phyloP scores from a whole-genome alignment of 2,888 invertebrate species.

The Drosophila subsilvestris region DNA sequence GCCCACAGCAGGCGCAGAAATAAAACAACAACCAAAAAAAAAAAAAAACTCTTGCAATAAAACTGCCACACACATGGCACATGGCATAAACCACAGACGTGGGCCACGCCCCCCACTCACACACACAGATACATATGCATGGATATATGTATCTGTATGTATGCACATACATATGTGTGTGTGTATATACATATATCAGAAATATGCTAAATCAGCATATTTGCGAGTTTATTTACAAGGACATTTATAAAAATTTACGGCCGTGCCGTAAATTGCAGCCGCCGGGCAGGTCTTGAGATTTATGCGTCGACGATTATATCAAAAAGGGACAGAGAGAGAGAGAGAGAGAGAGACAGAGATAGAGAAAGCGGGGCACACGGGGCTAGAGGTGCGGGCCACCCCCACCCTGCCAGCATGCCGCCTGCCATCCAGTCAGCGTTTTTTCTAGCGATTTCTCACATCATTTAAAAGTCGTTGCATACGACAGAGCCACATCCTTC shows the following conservation, averaged over 20 bases:
- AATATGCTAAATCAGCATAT: conserved; percentile 80
- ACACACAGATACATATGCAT: conserved; percentile 7
- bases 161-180: conserved; percentile 19
- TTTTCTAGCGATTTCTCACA: conserved; percentile 63
- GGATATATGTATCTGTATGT: background rate
- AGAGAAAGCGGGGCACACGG: background rate
- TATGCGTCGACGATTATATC: conserved; percentile 75
- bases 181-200: conserved; percentile 66
- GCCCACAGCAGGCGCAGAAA: conserved; percentile 42
- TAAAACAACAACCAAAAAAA: conserved; percentile 5
- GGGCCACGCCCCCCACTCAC: conserved; percentile 59
- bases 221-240: conserved; percentile 80
- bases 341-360: background rate
- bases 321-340: conserved; percentile 13
- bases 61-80: conserved; percentile 66
- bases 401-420: too few relatives aligned
- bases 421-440: conserved; percentile 28
- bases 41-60: conserved; percentile 59
- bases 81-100: conserved; percentile 71
- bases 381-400: background rate
- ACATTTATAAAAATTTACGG: conserved; percentile 79
- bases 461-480: conserved; percentile 68
- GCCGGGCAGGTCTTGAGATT: conserved; percentile 79
- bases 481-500: conserved; percentile 22
- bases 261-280: conserved; percentile 76